Evolutionary conservation across 1,140 invertebrate genomes (phyloP), one percentile per base, ranked within the genome.

Genomic region (Aphaenogaster rudis): DNA sequence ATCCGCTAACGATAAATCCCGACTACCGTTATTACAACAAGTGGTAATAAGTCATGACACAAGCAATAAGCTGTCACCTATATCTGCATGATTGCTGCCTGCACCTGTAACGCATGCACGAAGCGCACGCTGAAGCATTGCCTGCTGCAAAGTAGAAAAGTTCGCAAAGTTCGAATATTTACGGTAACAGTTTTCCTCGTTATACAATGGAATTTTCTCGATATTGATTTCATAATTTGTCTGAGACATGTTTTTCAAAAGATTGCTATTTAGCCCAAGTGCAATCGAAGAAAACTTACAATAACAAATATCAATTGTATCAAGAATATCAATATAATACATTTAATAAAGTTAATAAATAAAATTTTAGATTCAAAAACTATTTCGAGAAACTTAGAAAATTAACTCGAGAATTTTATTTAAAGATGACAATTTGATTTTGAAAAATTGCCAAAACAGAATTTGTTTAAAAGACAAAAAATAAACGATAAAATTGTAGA

Each of bases 31-130:
- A 48, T 84, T 87, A 76, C 48, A 59, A n/a, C 59, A 72, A 13
- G 28, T 57, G 57, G 66, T 87, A 80, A 87, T 87, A 82, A 82
- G 78, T 82, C 66, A 82, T 21, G 78, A 63, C 21, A 48, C 57
- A 52, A 74, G 64, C 54, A 81, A 42, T 87, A 87, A 87, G 42
- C 39, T 71, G 42, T 63, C 66, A 69, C 54, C 45, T 71, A 71
- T 52, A 69, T 67, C 42, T 52, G 33, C 28, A 17, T 21, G 54
- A 13, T 50, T 45, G 57, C 45, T 42, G 13, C 17, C 57, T 45
- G 45, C 8, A 45, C 50, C 67, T 28, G n/a, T 42, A 21, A 57
- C 59, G 28, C 45, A 59, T 15, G 21, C 17, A 21, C 42, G 33
- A 39, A 21, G 15, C 54, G 15, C 15, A 15, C 13, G 9, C 21